A percentile compares a stretch with the other conserved stretches of the same genome.
Evolutionary conservation across 2,113 vertebrate genomes (phyloP).

Genomic region (Lepus americanus): DNA sequence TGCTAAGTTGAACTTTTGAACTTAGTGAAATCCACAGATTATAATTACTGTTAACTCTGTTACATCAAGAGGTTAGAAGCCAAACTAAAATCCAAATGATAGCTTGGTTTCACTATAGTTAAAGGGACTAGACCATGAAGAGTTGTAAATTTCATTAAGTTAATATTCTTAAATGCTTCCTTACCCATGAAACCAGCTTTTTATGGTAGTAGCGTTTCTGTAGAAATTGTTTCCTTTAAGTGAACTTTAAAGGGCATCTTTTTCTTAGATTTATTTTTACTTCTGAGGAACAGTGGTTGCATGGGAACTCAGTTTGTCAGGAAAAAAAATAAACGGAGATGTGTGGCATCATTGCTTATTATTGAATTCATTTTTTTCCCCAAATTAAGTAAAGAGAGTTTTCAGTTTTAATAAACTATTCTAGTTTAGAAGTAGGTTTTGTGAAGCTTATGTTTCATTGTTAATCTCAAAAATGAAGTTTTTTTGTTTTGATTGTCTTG

Average conservation of each 20-base stretch:
- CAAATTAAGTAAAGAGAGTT: slow-evolving; percentile 4
- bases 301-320: background rate
- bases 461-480: slow-evolving; percentile 13
- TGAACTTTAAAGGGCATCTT: background rate
- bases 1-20: slow-evolving; percentile 16
- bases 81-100: background rate
- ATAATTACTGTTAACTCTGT: background rate
- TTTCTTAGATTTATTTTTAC: slow-evolving; percentile 25
- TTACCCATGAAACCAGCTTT: background rate
- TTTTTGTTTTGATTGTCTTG: slow-evolving; percentile 11
- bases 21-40: slow-evolving; percentile 10
- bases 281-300: background rate
- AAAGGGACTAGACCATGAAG: background rate
- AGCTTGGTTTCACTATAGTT: background rate
- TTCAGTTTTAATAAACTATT: background rate
- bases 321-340: background rate
- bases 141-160: background rate
- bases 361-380: slow-evolving; percentile 21
- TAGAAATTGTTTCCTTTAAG: background rate
- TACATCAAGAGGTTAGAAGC: background rate
- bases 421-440: slow-evolving; percentile 30
- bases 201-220: background rate
- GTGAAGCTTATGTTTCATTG: background rate
- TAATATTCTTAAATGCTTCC: background rate
- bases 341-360: background rate